These are phyloP conservation scores for Smutsia temminckii DNA, from an alignment of 2,797 vertebrate genomes.

Conservation along the genomic window DNA sequence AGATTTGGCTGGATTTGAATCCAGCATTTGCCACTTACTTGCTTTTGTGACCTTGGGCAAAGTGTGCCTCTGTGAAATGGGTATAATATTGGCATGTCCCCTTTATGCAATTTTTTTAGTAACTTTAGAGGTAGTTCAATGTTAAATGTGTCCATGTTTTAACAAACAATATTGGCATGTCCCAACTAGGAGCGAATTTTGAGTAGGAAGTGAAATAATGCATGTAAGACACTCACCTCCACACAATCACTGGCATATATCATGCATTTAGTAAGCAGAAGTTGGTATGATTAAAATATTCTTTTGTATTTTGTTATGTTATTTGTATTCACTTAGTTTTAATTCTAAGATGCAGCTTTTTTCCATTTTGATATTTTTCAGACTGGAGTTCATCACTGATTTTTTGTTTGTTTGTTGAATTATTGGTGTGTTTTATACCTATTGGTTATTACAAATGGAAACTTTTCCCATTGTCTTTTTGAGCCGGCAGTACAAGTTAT, in stretches of 20 bases:
- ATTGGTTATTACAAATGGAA: background rate
- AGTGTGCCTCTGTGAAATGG: background rate
- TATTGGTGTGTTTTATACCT: background rate
- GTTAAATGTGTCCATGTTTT: no score
- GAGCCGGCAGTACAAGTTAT: background rate
- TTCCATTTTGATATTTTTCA: constrained; percentile 36
- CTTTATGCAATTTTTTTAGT: no score
- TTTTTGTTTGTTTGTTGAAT: background rate
- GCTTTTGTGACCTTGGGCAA: background rate
- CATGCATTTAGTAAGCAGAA: background rate
- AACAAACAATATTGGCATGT: background rate
- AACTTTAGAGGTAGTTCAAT: no score
- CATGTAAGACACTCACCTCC: background rate
- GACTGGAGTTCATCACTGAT: background rate
- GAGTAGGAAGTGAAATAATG: constrained; percentile 12
- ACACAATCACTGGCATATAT: background rate
- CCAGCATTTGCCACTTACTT: background rate
- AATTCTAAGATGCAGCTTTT: background rate
- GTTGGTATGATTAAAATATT: background rate
- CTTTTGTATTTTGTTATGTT: background rate
- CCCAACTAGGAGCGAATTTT: background rate
- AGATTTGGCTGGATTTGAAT: background rate
- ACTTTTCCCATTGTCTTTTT: background rate
- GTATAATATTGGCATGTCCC: background rate
- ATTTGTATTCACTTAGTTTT: background rate